Evolutionary conservation across 2,888 invertebrate genomes (phyloP), one percentile per base, ranked within the genome.

Genomic region (Craniophora ligustri): DNA sequence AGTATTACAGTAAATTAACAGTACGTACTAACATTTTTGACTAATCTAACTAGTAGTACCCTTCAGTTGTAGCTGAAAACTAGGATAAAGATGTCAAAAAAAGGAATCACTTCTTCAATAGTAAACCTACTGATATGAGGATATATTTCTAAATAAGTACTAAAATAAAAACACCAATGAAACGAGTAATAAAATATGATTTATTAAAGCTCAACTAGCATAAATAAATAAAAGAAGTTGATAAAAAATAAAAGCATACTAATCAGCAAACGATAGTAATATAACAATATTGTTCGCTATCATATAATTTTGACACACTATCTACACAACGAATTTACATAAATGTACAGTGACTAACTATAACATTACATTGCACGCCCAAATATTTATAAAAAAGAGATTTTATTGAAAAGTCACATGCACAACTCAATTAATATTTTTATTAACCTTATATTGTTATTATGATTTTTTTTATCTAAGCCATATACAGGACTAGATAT

Each of bases 131-230:
- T 13, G 0, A 2, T 14, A 31, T 8, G 1, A 3, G 21, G 3
- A 23, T 23, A 23, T 23, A 10, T 23, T 23, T 23, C 5, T n/a
- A n/a, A 26, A n/a, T 26, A 26, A 2, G 2, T 26, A 4, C n/a
- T n/a, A n/a, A n/a, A n/a, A 26, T 26, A 79, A 73, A 86, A 84
- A 86, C 76, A 40, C 67, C 6, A 55, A 71, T 76, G 41, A 75
- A 87, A 86, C 87, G 79, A 78, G 82, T 86, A 84, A 86, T 87
- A 87, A 87, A 87, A 85, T 87, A 87, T 84, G 65, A 75, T 88
- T 86, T 87, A 88, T 85, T 87, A 86, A 88, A 88, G 86, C 88
- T 87, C 81, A 87, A 88, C 86, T 87, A 88, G 87, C 88, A 87
- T 87, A 84, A 85, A 86, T 84, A 84, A 87, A 85, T 71, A 74